Evolutionary conservation across 2,113 vertebrate genomes (phyloP), one percentile per base, ranked within the genome.

Genomic region (Crotalus viridis): DNA sequence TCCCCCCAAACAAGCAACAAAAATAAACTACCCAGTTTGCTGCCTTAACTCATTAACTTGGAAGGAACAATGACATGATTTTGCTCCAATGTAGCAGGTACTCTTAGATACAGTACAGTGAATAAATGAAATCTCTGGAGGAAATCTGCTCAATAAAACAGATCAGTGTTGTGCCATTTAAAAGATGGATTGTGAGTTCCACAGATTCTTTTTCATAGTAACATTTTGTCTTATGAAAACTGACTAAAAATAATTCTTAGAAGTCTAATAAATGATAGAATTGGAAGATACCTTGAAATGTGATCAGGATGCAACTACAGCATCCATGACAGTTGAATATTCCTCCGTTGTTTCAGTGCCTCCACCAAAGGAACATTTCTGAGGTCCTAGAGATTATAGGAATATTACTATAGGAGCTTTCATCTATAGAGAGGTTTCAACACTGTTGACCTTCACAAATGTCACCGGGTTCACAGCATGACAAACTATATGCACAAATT

Each of bases 41-140:
- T 51, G 94, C 93, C 93, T 94, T 94, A 95, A 94, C 93, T 94
- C 95, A 94, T 48, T 89, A 94, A 94, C 48, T 91, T 51, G 87
- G 48, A 74, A 95, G 17, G 52, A 74, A 92, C 93, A 94, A 96
- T 96, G 90, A 69, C 95, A 94, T 92, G 28, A n/a, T 57, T 95
- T 54, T 94, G 56, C 88, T 81, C 92, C 93, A 94, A 94, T 88
- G 94, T 96, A 93, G 69, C 81, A 93, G 39, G 91, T 93, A 87
- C 92, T 94, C 93, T 88, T 96, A 89, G 81, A 61, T 90, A 91
- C 93, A 81, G 8, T 81, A 28, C 28, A n/a, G 24, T n/a, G 88
- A 69, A 55, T 93, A 86, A 89, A 85, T 86, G 26, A 93, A 89
- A 93, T 95, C 90, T 95, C 54, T 90, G 59, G 55, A 10, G 48